These are phyloP conservation scores for Melanotaenia nigrans DNA, from an alignment of 2,797 vertebrate species.

Conservation along the genomic window DNA sequence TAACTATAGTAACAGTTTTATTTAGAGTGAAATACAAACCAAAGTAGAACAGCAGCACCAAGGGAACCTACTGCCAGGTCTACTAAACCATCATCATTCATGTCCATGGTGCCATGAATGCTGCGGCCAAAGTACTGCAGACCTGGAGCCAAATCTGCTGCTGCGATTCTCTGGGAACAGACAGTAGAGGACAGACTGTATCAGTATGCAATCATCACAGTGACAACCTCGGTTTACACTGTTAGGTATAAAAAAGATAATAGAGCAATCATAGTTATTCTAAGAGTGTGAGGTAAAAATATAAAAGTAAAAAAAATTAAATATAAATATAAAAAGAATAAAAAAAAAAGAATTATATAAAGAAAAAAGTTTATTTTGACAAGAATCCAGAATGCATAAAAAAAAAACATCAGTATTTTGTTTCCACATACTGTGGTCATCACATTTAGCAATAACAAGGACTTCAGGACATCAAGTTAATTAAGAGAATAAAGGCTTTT, in stretches of 20 bases:
- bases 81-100: constrained; percentile 91
- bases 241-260: neutral
- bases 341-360: no score
- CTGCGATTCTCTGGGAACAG: constrained; percentile 87
- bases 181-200: neutral
- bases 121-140: constrained; percentile 95
- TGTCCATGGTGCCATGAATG: constrained; percentile 93
- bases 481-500: no score
- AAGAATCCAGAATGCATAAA: no score
- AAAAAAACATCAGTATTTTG: no score
- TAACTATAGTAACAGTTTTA: neutral
- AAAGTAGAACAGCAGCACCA: constrained; percentile 91
- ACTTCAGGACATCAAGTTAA: no score
- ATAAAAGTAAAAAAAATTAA: no score
- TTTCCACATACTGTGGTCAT: no score
- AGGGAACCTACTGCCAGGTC: constrained; percentile 94
- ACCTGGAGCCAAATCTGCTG: constrained; percentile 83
- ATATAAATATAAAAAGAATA: no score
- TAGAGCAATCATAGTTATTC: neutral
- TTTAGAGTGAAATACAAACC: constrained; percentile 81
- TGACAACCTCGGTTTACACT: constrained; percentile 5
- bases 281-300: no score
- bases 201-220: neutral
- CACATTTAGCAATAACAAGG: no score
- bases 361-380: no score